These are phyloP conservation scores for Haliaeetus leucogaster DNA, from an alignment of 2,113 vertebrate species.

Conservation along the genomic window DNA sequence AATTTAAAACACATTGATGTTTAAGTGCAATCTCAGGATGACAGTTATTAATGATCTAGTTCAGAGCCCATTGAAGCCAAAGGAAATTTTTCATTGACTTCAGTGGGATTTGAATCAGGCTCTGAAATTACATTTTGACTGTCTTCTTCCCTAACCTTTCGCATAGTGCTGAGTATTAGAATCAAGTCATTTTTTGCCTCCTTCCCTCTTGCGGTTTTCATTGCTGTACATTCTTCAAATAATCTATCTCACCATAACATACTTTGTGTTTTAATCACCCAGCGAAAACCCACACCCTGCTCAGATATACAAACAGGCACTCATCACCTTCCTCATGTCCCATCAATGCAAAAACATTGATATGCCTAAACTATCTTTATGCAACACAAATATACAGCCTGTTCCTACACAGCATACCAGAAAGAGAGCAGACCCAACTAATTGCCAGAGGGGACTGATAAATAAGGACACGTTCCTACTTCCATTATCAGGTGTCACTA, in stretches of 20 bases:
- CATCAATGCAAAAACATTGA: background rate
- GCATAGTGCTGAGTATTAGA: background rate
- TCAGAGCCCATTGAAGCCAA: background rate
- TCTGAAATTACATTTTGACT: conserved; percentile 10
- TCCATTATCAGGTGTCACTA: conserved; percentile 1
- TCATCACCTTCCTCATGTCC: background rate
- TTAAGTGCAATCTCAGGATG: background rate
- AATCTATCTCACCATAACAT: background rate
- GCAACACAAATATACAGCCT: background rate
- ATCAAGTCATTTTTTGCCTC: background rate
- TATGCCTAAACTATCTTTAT: conserved; percentile 7
- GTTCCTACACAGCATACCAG: conserved; percentile 13
- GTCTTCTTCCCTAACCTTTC: conserved; percentile 24
- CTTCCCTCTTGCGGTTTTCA: conserved; percentile 16
- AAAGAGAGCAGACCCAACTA: conserved; percentile 18
- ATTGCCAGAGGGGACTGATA: conserved; percentile 13
- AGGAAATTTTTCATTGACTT: background rate
- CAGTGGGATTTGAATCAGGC: background rate
- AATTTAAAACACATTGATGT: conserved; percentile 35
- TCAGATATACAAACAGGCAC: background rate
- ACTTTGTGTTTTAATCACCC: conserved; percentile 17
- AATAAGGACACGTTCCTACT: background rate
- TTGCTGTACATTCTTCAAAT: conserved; percentile 10
- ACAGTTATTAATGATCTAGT: background rate
- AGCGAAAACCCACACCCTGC: background rate